Conservation (phyloP, 35 echinoderm and acorn worm genomes). For the Eucidaris tribuloides region DNA sequence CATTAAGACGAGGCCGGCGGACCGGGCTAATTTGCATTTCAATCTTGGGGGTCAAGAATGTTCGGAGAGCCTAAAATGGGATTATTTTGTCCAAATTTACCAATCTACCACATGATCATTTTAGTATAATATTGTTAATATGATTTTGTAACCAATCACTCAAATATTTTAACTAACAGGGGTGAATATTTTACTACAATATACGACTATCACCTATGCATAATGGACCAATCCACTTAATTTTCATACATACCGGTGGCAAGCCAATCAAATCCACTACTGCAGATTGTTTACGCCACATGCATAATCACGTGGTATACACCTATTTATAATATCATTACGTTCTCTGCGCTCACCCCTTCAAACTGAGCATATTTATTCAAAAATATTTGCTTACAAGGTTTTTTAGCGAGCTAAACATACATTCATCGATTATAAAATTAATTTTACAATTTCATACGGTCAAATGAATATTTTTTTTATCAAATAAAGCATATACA, state of each 20-base stretch:
- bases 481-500: not conserved
- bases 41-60: too few relatives aligned
- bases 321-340: not conserved
- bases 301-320: constrained; percentile 30
- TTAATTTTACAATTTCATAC: not conserved
- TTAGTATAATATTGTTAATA: too few relatives aligned
- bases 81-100: too few relatives aligned
- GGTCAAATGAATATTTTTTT: not conserved
- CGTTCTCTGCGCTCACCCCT: not conserved
- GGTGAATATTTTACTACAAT: too few relatives aligned
- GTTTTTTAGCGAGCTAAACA: not conserved
- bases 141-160: too few relatives aligned
- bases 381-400: not conserved
- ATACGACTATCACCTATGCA: too few relatives aligned
- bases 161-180: too few relatives aligned
- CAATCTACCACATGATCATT: too few relatives aligned
- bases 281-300: constrained; percentile 20
- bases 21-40: too few relatives aligned
- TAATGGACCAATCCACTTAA: not conserved
- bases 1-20: too few relatives aligned
- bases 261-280: not conserved
- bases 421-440: not conserved
- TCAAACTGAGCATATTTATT: not conserved
- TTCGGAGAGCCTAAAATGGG: too few relatives aligned
- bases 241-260: not conserved